phyloP scores from a whole-genome alignment of 2,113 vertebrate species.

The Oophaga pumilio region DNA sequence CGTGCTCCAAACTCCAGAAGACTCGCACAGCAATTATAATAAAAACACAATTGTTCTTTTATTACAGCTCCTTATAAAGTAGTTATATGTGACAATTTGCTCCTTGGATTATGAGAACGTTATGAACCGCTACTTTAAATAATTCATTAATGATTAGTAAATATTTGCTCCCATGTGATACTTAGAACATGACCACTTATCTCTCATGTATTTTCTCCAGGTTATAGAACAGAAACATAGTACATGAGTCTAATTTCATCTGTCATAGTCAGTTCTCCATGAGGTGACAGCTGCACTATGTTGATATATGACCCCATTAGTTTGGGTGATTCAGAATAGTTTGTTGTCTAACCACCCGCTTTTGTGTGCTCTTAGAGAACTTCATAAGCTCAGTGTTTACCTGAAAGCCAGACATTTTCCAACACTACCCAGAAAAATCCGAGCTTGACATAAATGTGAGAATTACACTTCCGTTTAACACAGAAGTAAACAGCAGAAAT shows the following conservation, averaged over 20 bases:
- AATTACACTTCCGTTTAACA: background rate
- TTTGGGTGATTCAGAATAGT: constrained; percentile 28
- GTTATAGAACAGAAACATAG: background rate
- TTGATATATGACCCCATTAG: constrained; percentile 37
- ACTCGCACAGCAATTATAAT: background rate
- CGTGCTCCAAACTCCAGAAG: background rate
- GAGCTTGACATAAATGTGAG: background rate
- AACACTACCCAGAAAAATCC: background rate
- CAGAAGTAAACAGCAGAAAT: background rate
- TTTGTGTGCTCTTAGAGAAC: constrained; percentile 7
- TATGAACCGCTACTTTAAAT: background rate
- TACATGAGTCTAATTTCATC: background rate
- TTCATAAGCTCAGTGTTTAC: background rate
- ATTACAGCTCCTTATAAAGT: background rate
- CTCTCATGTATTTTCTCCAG: background rate
- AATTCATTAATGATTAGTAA: background rate
- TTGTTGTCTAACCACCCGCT: constrained; percentile 3
- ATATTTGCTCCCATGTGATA: background rate
- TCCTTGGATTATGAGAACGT: background rate
- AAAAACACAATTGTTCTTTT: background rate
- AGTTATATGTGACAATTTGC: background rate
- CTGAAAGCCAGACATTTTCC: background rate
- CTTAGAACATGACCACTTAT: background rate
- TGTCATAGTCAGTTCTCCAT: constrained; percentile 11
- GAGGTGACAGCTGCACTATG: constrained; percentile 29